Evolutionary conservation across 2,888 invertebrate species (phyloP).

Genomic region (Dolichomitus sp.): DNA sequence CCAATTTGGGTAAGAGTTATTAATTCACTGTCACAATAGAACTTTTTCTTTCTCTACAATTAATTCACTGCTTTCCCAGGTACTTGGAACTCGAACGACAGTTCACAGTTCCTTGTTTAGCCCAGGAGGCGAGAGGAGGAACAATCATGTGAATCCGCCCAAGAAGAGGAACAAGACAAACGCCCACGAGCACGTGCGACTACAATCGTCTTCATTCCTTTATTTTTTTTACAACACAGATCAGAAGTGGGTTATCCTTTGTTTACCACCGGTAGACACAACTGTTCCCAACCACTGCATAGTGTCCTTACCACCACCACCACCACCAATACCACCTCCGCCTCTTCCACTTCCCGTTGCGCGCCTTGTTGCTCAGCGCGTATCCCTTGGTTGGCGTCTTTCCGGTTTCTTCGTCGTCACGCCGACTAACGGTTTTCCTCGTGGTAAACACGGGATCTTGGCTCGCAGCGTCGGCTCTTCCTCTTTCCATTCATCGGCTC

Average conservation of each 20-base stretch:
- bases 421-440: conserved; percentile 62
- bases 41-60: conserved; percentile 10
- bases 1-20: conserved; percentile 45
- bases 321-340: conserved; percentile 41
- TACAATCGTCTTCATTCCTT: conserved; percentile 35
- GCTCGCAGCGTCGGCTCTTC: conserved; percentile 3
- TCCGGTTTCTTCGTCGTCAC: conserved; percentile 67
- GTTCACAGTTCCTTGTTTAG: not conserved
- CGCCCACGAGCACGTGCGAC: conserved; percentile 58
- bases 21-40: conserved; percentile 71
- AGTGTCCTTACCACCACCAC: conserved; percentile 58
- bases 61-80: not conserved
- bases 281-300: conserved; percentile 47
- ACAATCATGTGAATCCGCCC: conserved; percentile 7
- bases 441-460: conserved; percentile 14
- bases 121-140: not conserved
- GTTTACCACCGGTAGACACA: conserved; percentile 60
- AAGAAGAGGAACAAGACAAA: conserved; percentile 48
- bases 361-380: not conserved
- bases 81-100: not conserved
- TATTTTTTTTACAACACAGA: conserved; percentile 14
- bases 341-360: not conserved
- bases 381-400: conserved; percentile 52
- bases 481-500: conserved; percentile 55
- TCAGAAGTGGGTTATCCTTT: conserved; percentile 74